phyloP scores from a whole-genome alignment of 2,113 vertebrate species.

The Syngnathus floridae region DNA sequence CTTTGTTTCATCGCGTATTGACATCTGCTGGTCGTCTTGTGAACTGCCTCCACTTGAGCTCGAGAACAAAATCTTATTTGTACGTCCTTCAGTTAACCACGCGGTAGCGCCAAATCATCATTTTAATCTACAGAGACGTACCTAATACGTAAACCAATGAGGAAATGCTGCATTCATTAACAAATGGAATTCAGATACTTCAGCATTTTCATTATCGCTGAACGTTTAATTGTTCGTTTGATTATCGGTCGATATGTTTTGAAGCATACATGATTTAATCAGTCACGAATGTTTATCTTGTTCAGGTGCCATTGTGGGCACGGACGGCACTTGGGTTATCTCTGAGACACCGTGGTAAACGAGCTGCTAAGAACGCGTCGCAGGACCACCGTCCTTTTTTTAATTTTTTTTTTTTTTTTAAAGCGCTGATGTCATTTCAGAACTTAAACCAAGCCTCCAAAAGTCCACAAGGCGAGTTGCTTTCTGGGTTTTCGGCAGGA shows the following conservation, averaged over 20 bases:
- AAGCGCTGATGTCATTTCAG: slow-evolving; percentile 72
- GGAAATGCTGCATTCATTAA: neutral
- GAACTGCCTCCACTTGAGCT: neutral
- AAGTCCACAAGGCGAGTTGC: slow-evolving; percentile 54
- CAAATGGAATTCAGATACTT: neutral
- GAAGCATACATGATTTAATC: neutral
- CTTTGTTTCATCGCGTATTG: slow-evolving; percentile 30
- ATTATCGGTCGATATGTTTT: too few species aligned
- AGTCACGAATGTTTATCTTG: neutral
- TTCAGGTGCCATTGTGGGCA: neutral
- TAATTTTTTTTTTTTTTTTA: slow-evolving; percentile 49
- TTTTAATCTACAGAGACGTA: too few species aligned
- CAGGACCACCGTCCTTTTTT: slow-evolving; percentile 21
- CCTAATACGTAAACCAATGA: neutral
- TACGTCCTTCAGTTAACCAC: neutral
- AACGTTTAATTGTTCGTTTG: neutral
- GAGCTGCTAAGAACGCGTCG: slow-evolving; percentile 21
- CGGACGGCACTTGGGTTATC: neutral
- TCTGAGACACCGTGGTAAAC: neutral
- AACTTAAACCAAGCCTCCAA: slow-evolving; percentile 65
- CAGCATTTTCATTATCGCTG: too few species aligned
- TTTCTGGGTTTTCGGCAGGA: slow-evolving; percentile 17
- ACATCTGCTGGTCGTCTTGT: slow-evolving; percentile 41
- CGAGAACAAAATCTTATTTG: neutral
- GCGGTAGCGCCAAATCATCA: slow-evolving; percentile 3